Percentiles rank a stretch among this genome's conserved stretches.
These are phyloP conservation scores for Limnothrissa miodon DNA, from an alignment of 2,113 vertebrate genomes.

Conservation along the genomic window DNA sequence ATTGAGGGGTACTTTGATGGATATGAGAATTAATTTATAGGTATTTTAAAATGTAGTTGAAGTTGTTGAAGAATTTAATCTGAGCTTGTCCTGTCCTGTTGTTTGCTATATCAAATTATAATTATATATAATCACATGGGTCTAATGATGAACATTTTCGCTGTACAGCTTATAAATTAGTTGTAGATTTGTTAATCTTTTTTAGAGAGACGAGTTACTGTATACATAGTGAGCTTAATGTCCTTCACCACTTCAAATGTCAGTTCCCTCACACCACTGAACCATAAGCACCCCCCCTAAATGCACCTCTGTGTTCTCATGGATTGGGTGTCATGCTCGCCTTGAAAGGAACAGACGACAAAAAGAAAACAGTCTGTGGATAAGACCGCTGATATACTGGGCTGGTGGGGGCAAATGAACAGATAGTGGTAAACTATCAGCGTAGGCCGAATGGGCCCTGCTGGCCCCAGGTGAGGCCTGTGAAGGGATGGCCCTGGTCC, in stretches of 20 bases:
- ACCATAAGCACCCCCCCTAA: background rate
- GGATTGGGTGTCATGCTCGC: slow-evolving; percentile 41
- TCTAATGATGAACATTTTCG: background rate
- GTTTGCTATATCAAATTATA: background rate
- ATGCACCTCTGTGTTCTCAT: slow-evolving; percentile 23
- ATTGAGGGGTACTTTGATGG: background rate
- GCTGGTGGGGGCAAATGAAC: slow-evolving; percentile 52
- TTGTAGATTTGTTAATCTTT: background rate
- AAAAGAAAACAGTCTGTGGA: slow-evolving; percentile 41
- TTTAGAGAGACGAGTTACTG: background rate
- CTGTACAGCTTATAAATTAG: background rate
- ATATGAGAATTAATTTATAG: background rate
- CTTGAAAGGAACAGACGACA: slow-evolving; percentile 32
- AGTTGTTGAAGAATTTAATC: background rate
- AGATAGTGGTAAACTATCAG: slow-evolving; percentile 52
- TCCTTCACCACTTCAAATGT: background rate
- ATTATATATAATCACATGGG: too few relatives aligned
- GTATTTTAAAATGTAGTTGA: background rate
- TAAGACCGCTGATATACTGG: slow-evolving; percentile 38
- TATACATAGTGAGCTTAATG: background rate
- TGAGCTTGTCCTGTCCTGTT: background rate
- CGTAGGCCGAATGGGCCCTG: background rate
- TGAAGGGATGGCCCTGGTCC: slow-evolving; percentile 5
- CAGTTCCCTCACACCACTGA: background rate
- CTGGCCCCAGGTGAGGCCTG: slow-evolving; percentile 41